These are phyloP conservation scores for Ondatra zibethicus DNA, from an alignment of 2,113 vertebrate species.

Conservation along the genomic window DNA sequence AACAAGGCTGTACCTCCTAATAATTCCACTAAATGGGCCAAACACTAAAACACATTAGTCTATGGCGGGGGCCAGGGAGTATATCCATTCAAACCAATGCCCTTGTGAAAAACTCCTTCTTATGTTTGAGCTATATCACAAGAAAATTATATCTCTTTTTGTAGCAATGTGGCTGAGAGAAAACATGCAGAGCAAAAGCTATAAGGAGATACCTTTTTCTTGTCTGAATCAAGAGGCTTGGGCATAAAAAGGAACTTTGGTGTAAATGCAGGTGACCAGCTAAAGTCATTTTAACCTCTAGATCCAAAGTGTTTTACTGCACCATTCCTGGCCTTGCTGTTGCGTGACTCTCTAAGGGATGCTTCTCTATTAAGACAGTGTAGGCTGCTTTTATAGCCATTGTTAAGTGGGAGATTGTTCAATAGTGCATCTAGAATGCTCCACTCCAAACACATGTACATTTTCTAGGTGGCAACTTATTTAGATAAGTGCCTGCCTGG, in stretches of 20 bases:
- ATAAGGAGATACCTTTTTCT: fast-evolving
- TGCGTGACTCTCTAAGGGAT: not conserved
- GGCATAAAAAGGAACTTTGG: not conserved
- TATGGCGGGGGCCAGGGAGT: not conserved
- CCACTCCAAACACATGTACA: not conserved
- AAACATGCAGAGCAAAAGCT: not conserved
- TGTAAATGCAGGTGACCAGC: not conserved
- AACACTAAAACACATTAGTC: not conserved
- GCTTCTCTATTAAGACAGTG: not conserved
- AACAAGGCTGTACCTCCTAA: not conserved
- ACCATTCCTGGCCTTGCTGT: not conserved
- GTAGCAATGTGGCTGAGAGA: not conserved
- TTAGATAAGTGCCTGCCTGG: conserved; percentile 51
- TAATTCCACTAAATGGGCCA: not conserved
- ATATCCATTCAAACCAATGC: not conserved
- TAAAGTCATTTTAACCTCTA: not conserved
- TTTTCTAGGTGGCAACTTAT: conserved; percentile 53
- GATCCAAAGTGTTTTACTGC: not conserved
- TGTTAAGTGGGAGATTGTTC: not conserved
- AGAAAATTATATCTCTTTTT: not conserved
- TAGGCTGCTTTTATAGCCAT: conserved; percentile 29
- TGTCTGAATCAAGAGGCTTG: not conserved
- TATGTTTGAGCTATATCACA: not conserved
- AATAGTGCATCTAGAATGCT: conserved; percentile 31
- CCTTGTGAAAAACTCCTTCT: not conserved